phyloP scores from a whole-genome alignment of 1,140 invertebrate species.

The Drosophila oshimai region DNA sequence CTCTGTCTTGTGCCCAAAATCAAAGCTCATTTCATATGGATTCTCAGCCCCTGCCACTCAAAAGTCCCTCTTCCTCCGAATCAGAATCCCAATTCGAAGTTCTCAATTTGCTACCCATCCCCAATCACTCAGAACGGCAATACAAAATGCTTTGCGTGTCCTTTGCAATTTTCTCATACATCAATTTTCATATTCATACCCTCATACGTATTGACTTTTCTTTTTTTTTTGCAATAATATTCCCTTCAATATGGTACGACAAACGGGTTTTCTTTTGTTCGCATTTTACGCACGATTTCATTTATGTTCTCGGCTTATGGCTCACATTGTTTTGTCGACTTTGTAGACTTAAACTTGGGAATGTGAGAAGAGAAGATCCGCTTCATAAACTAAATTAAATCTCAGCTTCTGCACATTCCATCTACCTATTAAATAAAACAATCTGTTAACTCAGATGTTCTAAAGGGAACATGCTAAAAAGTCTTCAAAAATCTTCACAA shows the following conservation, averaged over 20 bases:
- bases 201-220: slow-evolving; percentile 4
- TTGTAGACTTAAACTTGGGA: too few species aligned
- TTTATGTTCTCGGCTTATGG: slow-evolving; percentile 52
- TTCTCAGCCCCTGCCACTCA: neutral
- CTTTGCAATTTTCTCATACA: slow-evolving; percentile 77
- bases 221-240: slow-evolving; percentile 57
- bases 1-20: slow-evolving; percentile 51
- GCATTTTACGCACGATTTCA: slow-evolving; percentile 77
- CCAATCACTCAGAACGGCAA: slow-evolving; percentile 58
- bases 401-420: neutral
- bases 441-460: too few species aligned
- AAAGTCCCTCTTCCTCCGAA: slow-evolving; percentile 13
- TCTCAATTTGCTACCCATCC: slow-evolving; percentile 37
- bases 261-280: slow-evolving; percentile 62
- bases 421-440: too few species aligned
- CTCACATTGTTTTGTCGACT: slow-evolving; percentile 28
- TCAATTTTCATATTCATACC: slow-evolving; percentile 75
- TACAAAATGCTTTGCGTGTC: slow-evolving; percentile 72
- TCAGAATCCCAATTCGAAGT: slow-evolving; percentile 28
- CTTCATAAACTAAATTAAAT: slow-evolving; percentile 62
- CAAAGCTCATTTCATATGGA: slow-evolving; percentile 55
- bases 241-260: slow-evolving; percentile 40
- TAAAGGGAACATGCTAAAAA: too few species aligned
- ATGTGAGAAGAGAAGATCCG: too few species aligned
- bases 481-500: too few species aligned